phyloP scores from a whole-genome alignment of 2,797 vertebrate genomes.

The Poeciliopsis infans region DNA sequence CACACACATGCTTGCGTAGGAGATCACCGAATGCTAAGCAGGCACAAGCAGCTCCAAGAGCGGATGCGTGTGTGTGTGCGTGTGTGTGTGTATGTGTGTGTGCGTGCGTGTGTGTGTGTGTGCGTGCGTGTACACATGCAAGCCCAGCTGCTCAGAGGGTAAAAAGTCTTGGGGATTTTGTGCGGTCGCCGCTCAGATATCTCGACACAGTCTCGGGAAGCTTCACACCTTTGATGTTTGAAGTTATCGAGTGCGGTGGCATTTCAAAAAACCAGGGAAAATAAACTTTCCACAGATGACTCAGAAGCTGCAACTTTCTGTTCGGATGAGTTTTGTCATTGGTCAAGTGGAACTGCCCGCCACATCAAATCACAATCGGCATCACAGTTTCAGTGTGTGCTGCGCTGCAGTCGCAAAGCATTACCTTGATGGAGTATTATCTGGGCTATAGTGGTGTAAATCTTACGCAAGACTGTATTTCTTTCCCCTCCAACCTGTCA shows the following conservation, averaged over 20 bases:
- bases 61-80: too few relatives aligned
- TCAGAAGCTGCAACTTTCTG: background rate
- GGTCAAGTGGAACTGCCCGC: background rate
- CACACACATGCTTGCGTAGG: slow-evolving; percentile 35
- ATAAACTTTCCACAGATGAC: background rate
- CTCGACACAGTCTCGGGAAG: background rate
- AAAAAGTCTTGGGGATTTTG: background rate
- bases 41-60: background rate
- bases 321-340: background rate
- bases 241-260: background rate
- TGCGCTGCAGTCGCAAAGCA: background rate
- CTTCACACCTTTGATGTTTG: background rate
- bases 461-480: background rate
- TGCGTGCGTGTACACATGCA: background rate
- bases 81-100: too few relatives aligned
- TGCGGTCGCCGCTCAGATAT: slow-evolving; percentile 1
- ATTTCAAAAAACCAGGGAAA: background rate
- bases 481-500: background rate
- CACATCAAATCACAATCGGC: background rate
- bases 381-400: background rate
- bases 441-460: background rate
- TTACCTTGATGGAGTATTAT: background rate
- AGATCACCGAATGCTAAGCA: slow-evolving; percentile 22
- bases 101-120: too few relatives aligned
- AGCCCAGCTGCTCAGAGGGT: background rate